These are phyloP conservation scores for Xenotilapia longispinis DNA, from an alignment of 2,113 vertebrate genomes.

Conservation along the genomic window DNA sequence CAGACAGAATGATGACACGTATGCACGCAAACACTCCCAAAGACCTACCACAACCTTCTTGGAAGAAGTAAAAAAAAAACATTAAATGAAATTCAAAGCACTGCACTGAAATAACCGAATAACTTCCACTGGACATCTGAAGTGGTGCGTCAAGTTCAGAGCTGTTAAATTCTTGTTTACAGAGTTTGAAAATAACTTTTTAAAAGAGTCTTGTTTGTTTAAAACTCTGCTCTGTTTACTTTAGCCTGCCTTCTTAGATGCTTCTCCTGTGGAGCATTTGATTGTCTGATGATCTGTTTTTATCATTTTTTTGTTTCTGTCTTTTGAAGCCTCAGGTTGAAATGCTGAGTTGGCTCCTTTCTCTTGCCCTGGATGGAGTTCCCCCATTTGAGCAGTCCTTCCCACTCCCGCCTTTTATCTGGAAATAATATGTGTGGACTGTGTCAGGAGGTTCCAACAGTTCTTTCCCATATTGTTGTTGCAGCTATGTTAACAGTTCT, in stretches of 20 bases:
- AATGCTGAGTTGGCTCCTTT: accelerated
- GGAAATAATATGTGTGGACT: background rate
- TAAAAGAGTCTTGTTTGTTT: background rate
- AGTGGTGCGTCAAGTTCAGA: background rate
- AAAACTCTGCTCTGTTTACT: background rate
- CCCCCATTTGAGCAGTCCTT: background rate
- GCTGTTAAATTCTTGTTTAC: background rate
- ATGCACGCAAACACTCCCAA: background rate
- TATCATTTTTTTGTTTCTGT: accelerated
- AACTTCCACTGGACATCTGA: background rate
- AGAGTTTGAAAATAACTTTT: background rate
- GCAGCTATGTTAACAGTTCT: background rate
- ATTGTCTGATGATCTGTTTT: background rate
- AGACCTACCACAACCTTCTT: background rate
- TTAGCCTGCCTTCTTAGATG: too few relatives aligned
- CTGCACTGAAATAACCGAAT: background rate
- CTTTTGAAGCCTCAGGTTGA: background rate
- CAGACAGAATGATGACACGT: too few relatives aligned
- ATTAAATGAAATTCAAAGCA: background rate
- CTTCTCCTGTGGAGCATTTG: background rate
- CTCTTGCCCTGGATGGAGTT: background rate
- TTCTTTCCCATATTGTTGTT: background rate
- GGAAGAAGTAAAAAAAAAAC: accelerated
- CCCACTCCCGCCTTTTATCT: background rate
- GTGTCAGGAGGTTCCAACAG: background rate